Conservation (phyloP, 2,113 vertebrate genomes). For the Peromyscus maniculatus region DNA sequence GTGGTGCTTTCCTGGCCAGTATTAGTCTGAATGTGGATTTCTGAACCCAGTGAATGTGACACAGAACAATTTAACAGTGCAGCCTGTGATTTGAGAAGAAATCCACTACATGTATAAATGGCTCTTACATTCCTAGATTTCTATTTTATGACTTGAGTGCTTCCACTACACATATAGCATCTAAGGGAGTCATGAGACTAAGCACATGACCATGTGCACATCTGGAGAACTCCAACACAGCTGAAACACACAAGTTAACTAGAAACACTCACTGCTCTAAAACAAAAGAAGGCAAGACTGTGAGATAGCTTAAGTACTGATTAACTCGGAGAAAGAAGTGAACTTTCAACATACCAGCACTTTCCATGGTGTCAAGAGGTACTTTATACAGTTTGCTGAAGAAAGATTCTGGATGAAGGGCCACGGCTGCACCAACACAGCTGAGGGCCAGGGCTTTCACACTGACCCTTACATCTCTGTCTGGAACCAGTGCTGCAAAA, state of each 20-base stretch:
- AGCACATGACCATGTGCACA: fast-evolving
- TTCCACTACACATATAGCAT: neutral
- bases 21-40: neutral
- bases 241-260: neutral
- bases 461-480: slow-evolving; percentile 96
- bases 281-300: neutral
- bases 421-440: slow-evolving; percentile 94
- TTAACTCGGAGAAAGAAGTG: neutral
- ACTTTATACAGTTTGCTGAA: slow-evolving; percentile 95
- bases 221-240: neutral
- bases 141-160: neutral
- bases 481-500: slow-evolving; percentile 92
- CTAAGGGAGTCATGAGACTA: neutral
- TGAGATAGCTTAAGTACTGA: neutral
- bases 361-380: slow-evolving; percentile 89
- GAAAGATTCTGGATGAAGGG: slow-evolving; percentile 95
- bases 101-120: neutral
- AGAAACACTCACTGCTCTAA: neutral
- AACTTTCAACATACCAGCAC: slow-evolving; percentile 87
- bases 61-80: neutral
- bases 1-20: fast-evolving
- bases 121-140: neutral
- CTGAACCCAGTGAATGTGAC: neutral
- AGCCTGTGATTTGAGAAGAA: neutral
- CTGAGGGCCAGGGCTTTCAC: slow-evolving; percentile 98